These are phyloP conservation scores for Meta bourneti DNA, from an alignment of 2,888 invertebrate genomes.

Conservation along the genomic window DNA sequence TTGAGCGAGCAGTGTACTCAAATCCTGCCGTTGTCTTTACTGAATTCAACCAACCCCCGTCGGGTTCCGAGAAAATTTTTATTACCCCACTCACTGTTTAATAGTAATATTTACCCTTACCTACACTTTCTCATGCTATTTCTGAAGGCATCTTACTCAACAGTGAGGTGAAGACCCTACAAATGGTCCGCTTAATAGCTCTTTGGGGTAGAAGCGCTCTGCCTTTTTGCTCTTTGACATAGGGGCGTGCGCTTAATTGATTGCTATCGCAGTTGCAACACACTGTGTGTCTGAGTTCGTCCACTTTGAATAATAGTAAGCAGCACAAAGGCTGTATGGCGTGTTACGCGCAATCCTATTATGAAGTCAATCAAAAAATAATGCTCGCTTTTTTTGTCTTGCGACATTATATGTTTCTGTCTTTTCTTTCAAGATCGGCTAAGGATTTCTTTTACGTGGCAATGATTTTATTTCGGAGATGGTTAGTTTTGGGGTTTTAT, in stretches of 20 bases:
- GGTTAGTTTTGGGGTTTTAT: no score
- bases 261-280: slow-evolving; percentile 22
- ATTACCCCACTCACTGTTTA: slow-evolving; percentile 18
- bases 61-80: slow-evolving; percentile 2
- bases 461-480: no score
- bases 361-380: neutral
- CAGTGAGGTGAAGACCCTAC: slow-evolving; percentile 48
- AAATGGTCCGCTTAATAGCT: slow-evolving; percentile 10
- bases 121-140: slow-evolving; percentile 17
- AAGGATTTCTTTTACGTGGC: no score
- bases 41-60: neutral
- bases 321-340: slow-evolving; percentile 15
- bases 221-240: slow-evolving; percentile 9
- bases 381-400: no score
- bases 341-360: slow-evolving; percentile 15
- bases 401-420: no score
- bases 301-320: neutral
- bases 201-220: neutral
- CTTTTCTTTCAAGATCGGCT: no score
- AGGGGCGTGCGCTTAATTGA: slow-evolving; percentile 3
- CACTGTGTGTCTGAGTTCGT: neutral
- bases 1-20: no score
- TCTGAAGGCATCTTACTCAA: slow-evolving; percentile 11
- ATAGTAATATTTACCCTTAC: slow-evolving; percentile 5
- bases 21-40: no score